phyloP scores from a whole-genome alignment of 2,888 invertebrate species.

The Cephus pulcher region DNA sequence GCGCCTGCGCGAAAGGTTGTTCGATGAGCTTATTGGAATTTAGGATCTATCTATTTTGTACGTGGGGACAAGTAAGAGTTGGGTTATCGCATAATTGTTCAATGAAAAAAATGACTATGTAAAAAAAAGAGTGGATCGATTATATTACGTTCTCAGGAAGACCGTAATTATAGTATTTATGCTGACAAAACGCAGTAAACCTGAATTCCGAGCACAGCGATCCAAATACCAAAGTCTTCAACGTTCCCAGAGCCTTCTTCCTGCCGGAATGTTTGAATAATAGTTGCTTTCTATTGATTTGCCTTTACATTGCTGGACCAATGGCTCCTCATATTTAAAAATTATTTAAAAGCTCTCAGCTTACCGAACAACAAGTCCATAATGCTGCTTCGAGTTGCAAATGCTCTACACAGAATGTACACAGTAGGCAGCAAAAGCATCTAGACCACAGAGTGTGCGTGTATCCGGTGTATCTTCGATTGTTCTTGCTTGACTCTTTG shows the following conservation, averaged over 20 bases:
- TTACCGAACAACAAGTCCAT: slow-evolving; percentile 34
- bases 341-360: slow-evolving; percentile 39
- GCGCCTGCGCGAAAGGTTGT: neutral
- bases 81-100: neutral
- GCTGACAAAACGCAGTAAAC: slow-evolving; percentile 47
- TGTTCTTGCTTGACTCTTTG: neutral
- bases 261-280: slow-evolving; percentile 57
- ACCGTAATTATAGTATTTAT: slow-evolving; percentile 55
- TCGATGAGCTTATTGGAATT: neutral
- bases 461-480: slow-evolving; percentile 3
- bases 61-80: neutral
- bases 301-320: slow-evolving; percentile 38
- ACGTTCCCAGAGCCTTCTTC: slow-evolving; percentile 43
- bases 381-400: slow-evolving; percentile 31
- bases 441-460: slow-evolving; percentile 49
- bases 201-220: slow-evolving; percentile 58
- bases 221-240: slow-evolving; percentile 47
- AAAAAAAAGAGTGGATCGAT: neutral
- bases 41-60: neutral
- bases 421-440: slow-evolving; percentile 53
- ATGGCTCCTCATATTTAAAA: slow-evolving; percentile 33
- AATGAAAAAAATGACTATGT: neutral
- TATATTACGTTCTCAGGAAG: slow-evolving; percentile 51
- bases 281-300: slow-evolving; percentile 36
- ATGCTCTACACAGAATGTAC: slow-evolving; percentile 41